phyloP scores from a whole-genome alignment of 2,888 invertebrate genomes.

The Sepiola atlantica region DNA sequence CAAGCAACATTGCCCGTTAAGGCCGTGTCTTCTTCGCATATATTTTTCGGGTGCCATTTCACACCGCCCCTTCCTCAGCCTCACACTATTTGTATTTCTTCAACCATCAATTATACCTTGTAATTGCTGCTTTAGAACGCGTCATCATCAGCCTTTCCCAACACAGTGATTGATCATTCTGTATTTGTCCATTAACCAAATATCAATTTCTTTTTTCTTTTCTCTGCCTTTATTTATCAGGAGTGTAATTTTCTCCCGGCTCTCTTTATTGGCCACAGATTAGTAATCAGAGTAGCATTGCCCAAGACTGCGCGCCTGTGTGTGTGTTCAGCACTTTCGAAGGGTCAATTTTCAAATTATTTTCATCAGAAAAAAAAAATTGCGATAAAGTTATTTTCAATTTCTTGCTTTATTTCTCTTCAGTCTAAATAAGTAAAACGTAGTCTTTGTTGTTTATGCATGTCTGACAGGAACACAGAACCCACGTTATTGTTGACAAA shows the following conservation, averaged over 20 bases:
- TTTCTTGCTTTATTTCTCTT: background rate
- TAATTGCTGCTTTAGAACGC: background rate
- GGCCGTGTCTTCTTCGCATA: background rate
- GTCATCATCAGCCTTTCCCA: background rate
- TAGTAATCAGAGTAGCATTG: background rate
- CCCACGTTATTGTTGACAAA: too few species aligned
- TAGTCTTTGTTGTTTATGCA: too few species aligned
- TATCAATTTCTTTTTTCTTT: background rate
- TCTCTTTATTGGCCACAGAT: background rate
- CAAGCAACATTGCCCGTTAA: background rate
- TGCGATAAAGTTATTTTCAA: background rate
- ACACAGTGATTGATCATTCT: background rate
- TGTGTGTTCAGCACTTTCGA: background rate
- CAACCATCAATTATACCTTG: background rate
- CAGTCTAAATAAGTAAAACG: background rate
- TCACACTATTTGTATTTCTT: background rate
- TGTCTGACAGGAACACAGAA: too few species aligned
- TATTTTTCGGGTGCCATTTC: background rate
- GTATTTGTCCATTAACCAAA: background rate
- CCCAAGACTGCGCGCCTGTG: background rate
- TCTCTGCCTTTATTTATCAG: background rate
- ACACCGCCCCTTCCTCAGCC: background rate
- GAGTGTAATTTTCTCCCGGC: background rate
- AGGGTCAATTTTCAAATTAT: background rate
- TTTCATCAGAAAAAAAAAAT: background rate